Evolutionary conservation across 1,140 invertebrate genomes (phyloP).

Genomic region (Trypoxylus dichotomus): DNA sequence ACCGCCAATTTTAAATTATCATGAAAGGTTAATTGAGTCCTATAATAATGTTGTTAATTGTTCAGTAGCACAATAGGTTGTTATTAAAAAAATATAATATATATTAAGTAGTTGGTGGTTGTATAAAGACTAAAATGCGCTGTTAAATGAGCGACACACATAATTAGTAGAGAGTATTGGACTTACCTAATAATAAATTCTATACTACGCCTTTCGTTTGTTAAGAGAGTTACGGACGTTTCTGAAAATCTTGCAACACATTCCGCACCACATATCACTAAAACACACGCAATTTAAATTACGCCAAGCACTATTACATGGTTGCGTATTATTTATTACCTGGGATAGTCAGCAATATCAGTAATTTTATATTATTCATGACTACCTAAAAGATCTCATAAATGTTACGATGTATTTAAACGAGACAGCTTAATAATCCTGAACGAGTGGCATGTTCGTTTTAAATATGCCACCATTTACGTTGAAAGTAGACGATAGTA

Average conservation of each 20-base stretch:
- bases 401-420: background rate
- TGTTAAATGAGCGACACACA: too few species aligned
- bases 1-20: too few species aligned
- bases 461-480: constrained; percentile 7
- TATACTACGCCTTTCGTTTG: background rate
- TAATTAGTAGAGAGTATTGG: background rate
- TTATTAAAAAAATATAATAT: too few species aligned
- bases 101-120: too few species aligned
- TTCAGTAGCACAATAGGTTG: too few species aligned
- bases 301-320: background rate
- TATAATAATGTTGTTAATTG: too few species aligned
- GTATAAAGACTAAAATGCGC: too few species aligned
- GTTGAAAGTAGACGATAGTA: background rate
- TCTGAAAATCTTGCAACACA: constrained; percentile 21
- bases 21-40: too few species aligned
- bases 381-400: background rate
- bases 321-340: background rate
- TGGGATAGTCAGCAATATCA: background rate
- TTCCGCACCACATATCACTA: constrained; percentile 17
- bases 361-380: background rate
- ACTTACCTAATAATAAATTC: constrained; percentile 24
- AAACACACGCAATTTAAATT: background rate
- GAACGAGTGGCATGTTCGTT: background rate
- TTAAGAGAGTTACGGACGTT: background rate
- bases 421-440: background rate